Conservation (phyloP, 2,113 vertebrate genomes). For the Callipepla squamata region DNA sequence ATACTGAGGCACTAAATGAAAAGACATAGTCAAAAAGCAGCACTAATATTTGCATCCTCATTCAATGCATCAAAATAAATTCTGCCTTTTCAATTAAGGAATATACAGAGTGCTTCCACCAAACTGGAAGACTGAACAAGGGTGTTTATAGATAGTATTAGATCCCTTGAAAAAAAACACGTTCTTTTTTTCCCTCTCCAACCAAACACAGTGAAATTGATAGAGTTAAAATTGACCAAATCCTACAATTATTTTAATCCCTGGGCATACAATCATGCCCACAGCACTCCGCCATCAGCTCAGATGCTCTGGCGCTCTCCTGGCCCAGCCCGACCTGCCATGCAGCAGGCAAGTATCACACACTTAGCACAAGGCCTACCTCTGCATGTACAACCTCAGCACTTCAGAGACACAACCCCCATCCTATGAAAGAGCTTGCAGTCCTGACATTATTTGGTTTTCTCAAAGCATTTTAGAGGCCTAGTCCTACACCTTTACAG, state of each 20-base stretch:
- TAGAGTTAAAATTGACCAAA: neutral
- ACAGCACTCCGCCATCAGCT: neutral
- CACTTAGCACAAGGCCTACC: accelerated
- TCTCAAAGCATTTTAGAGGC: neutral
- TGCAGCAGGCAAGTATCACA: accelerated
- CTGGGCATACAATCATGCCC: accelerated
- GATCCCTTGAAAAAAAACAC: neutral
- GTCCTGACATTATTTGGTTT: accelerated
- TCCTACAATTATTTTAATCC: neutral
- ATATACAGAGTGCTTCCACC: accelerated
- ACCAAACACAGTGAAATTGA: neutral
- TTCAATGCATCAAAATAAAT: neutral
- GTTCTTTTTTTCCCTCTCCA: neutral
- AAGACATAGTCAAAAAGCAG: neutral
- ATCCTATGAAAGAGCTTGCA: neutral
- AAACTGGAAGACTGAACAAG: neutral
- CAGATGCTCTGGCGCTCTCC: accelerated
- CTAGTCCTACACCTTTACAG: neutral
- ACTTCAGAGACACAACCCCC: too few species aligned
- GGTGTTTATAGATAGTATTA: neutral
- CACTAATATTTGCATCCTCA: neutral
- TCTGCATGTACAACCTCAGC: accelerated
- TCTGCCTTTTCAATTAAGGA: neutral
- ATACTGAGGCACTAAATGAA: neutral
- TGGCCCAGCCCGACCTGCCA: neutral